Evolutionary conservation across 2,888 invertebrate genomes (phyloP).

Genomic region (Acleris sparsana): DNA sequence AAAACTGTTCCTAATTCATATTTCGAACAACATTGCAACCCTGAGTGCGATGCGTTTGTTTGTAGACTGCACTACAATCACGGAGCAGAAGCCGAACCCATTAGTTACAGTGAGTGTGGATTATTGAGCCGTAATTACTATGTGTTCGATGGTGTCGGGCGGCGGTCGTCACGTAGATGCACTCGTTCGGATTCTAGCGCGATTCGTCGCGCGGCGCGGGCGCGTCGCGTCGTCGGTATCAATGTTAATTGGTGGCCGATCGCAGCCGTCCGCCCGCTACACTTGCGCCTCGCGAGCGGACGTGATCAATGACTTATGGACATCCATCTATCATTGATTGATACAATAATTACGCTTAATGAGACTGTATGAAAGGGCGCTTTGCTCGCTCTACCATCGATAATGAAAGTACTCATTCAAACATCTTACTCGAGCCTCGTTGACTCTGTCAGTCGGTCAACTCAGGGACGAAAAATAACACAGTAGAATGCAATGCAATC

Average conservation of each 20-base stretch:
- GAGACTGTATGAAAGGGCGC: constrained; percentile 61
- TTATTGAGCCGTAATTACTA: constrained; percentile 34
- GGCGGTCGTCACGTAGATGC: constrained; percentile 48
- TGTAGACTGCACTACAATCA: constrained; percentile 13
- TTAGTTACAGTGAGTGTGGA: constrained; percentile 36
- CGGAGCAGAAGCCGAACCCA: constrained; percentile 28
- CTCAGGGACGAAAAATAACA: constrained; percentile 7
- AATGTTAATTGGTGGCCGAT: constrained; percentile 65
- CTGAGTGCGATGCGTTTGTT: constrained; percentile 4
- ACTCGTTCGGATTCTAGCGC: constrained; percentile 56
- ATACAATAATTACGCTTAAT: constrained; percentile 65
- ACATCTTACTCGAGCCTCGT: constrained; percentile 47
- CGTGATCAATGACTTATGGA: constrained; percentile 54
- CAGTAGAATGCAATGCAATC: constrained; percentile 54
- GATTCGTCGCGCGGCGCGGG: constrained; percentile 60
- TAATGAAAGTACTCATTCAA: constrained; percentile 57
- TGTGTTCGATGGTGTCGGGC: constrained; percentile 31
- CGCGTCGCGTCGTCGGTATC: constrained; percentile 52
- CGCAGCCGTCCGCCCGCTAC: constrained; percentile 44
- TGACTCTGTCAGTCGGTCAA: constrained; percentile 53
- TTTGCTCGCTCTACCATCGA: constrained; percentile 63
- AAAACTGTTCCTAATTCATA: background rate
- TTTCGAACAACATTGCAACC: constrained; percentile 6
- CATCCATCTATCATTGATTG: constrained; percentile 43
- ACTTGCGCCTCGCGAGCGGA: constrained; percentile 40